A percentile compares a stretch with the other conserved stretches of the same genome.
Conservation (phyloP, 2,113 vertebrate species). For the Probosciger aterrimus region DNA sequence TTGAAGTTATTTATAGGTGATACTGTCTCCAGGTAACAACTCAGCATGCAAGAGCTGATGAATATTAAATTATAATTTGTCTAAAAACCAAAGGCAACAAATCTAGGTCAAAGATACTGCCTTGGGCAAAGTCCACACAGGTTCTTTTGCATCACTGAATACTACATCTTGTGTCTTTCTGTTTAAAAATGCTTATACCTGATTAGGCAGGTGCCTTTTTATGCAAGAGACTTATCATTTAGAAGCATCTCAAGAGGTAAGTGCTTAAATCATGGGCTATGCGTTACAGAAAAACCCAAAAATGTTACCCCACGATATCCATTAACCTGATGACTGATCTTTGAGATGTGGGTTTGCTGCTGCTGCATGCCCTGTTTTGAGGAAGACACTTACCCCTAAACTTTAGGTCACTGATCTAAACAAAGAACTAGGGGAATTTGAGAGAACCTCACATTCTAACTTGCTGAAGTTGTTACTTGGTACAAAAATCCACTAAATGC, state of each 20-base stretch:
- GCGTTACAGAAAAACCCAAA: not conserved
- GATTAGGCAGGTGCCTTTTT: not conserved
- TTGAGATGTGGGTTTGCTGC: not conserved
- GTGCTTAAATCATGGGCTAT: not conserved
- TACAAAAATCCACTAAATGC: not conserved
- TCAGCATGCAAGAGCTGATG: not conserved
- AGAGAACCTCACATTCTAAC: not conserved
- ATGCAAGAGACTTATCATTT: not conserved
- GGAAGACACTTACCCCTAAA: not conserved
- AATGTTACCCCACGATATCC: not conserved
- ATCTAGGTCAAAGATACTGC: slow-evolving; percentile 47
- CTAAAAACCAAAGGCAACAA: slow-evolving; percentile 14
- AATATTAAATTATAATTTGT: slow-evolving; percentile 39
- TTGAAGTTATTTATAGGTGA: slow-evolving; percentile 25
- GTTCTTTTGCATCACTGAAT: slow-evolving; percentile 36
- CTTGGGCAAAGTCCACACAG: slow-evolving; percentile 11
- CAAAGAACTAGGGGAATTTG: not conserved
- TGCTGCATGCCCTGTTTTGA: not conserved
- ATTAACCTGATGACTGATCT: not conserved
- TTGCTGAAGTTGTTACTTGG: not conserved
- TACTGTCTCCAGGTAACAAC: not conserved
- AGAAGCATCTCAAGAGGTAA: not conserved
- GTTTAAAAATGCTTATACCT: not conserved
- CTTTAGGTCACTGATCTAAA: not conserved
- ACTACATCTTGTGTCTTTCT: not conserved